Evolutionary conservation across 2,113 vertebrate species (phyloP), one percentile per base, ranked within the genome.

Genomic region (Poeciliopsis prolifica): DNA sequence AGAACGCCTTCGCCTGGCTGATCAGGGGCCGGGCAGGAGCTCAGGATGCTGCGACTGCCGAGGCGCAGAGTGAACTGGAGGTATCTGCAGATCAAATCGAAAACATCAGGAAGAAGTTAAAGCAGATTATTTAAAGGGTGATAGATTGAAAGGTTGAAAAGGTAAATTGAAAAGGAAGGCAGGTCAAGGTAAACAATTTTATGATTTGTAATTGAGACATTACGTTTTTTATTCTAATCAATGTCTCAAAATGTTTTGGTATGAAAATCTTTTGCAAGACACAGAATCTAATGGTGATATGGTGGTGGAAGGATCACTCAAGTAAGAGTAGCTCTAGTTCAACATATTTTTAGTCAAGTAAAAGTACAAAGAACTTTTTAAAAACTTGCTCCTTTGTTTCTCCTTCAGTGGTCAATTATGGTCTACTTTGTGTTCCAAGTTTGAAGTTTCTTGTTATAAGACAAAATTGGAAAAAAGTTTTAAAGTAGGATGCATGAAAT

Each of bases 1-100:
- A 99, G 88, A 61, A 99, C 96, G 13, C 98, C 98, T 92, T 99
- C 98, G 29, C 97, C 97, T 0, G 98, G 96, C 88, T 98, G 96
- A 89, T 99, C 95, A 0, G 98, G 98, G 0, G 98, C 97, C 82
- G 95, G 97, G 91, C 98, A 99, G 0, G 97, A 97, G 75, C 98
- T 99, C 82, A 98, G 90, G 31, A 96, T 96, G 1, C 96, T 98
- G 42, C 97, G 97, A 87, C 97, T 99, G 62, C 98, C 98, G 80
- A 99, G 90, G 24, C 98, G 94, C 61, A 99, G 87, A 0, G 97
- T 99, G 87, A 99, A 99, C 91, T 99, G 98, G 26, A 99, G 95
- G 86, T 98, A 99, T 85, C 98, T 99, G 88, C 2, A 63, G 40
- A 65, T 9, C 0, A 70, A 28, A 70, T 60, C 5, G 37, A 22